phyloP scores from a whole-genome alignment of 2,113 vertebrate species.

The Uropsilus gracilis region DNA sequence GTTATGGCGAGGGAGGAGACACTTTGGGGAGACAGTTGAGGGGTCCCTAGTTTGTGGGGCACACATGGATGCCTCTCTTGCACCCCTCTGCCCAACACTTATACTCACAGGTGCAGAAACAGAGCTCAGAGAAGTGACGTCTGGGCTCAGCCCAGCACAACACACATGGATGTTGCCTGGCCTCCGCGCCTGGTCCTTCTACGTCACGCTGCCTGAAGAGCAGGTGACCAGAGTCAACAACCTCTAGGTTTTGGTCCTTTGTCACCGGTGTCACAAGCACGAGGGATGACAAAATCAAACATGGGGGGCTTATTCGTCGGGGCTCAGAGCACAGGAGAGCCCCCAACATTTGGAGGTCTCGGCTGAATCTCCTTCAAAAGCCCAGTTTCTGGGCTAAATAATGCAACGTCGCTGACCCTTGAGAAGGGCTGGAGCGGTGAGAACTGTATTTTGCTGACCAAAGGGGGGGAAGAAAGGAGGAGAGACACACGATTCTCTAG shows the following conservation, averaged over 20 bases:
- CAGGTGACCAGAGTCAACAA: background rate
- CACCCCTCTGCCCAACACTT: background rate
- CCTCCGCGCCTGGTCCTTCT: rapidly evolving
- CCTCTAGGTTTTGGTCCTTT: background rate
- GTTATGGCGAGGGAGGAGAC: rapidly evolving
- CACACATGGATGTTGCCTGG: rapidly evolving
- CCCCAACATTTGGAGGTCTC: background rate
- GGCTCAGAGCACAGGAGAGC: background rate
- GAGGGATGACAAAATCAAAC: background rate
- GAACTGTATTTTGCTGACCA: conserved; percentile 11
- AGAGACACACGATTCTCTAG: conserved; percentile 34
- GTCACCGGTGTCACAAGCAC: background rate
- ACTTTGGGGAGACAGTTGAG: rapidly evolving
- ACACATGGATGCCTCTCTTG: too few species aligned
- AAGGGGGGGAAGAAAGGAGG: background rate
- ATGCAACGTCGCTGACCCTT: conserved; percentile 51
- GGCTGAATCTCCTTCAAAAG: background rate
- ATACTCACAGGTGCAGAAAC: background rate
- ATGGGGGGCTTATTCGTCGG: background rate
- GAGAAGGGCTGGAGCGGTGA: background rate
- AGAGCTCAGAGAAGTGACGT: background rate
- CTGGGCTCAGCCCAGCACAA: background rate
- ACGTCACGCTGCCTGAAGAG: background rate
- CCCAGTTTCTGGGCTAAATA: background rate
- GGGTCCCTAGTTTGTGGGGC: too few species aligned